These are phyloP conservation scores for Corydoras sp. DNA, from an alignment of 2,113 vertebrate genomes.

Conservation along the genomic window DNA sequence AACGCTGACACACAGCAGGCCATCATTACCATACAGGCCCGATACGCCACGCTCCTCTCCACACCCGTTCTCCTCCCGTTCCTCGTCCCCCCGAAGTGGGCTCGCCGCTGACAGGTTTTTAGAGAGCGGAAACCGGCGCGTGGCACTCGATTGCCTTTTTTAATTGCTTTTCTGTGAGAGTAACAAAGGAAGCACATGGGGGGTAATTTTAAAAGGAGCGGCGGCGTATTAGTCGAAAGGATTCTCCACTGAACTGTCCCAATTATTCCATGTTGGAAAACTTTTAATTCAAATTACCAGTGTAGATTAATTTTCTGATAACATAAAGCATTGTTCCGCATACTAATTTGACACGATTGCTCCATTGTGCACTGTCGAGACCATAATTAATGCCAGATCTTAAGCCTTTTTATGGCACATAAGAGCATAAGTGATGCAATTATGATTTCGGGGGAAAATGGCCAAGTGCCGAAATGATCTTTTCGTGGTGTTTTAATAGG, in stretches of 20 bases:
- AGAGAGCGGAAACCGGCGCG: conserved; percentile 52
- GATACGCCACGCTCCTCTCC: no score
- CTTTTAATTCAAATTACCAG: conserved; percentile 68
- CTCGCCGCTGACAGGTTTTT: conserved; percentile 48
- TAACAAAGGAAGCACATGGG: conserved; percentile 52
- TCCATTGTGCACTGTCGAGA: conserved; percentile 57
- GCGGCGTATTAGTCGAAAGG: conserved; percentile 53
- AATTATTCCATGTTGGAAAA: conserved; percentile 62
- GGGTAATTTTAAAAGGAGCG: conserved; percentile 54
- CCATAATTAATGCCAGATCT: conserved; percentile 58
- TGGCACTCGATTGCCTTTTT: conserved; percentile 46
- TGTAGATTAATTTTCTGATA: conserved; percentile 75
- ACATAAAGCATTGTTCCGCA: conserved; percentile 70
- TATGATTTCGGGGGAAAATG: conserved; percentile 58
- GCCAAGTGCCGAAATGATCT: conserved; percentile 21
- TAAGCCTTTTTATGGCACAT: conserved; percentile 56
- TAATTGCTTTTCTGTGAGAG: conserved; percentile 66
- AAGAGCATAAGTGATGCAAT: conserved; percentile 61
- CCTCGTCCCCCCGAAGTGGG: background rate
- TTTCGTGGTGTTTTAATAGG: conserved; percentile 37
- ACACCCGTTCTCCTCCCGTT: no score
- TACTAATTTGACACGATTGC: conserved; percentile 65
- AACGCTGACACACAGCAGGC: no score
- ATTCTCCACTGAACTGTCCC: conserved; percentile 69
- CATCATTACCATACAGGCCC: no score